Percentiles rank a stretch among this genome's conserved stretches.
Evolutionary conservation across 1,140 invertebrate genomes (phyloP).

Genomic region (Diabrotica virgifera): DNA sequence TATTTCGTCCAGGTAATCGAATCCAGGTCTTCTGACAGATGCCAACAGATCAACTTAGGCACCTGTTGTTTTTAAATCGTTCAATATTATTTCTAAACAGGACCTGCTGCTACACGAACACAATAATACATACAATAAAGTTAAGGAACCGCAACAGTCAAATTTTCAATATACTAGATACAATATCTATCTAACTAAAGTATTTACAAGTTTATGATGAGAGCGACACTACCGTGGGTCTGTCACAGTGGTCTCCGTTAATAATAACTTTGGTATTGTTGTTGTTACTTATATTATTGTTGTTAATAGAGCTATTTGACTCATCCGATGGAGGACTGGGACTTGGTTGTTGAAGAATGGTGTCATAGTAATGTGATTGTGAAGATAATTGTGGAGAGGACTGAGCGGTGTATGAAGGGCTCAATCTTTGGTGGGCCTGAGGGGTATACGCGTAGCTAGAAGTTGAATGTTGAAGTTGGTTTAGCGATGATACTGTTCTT

Average conservation of each 20-base stretch:
- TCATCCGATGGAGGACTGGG: conserved; percentile 40
- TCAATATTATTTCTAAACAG: too few species aligned
- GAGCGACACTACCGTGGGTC: conserved; percentile 48
- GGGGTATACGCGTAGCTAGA: conserved; percentile 33
- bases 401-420: conserved; percentile 38
- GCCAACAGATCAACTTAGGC: too few species aligned
- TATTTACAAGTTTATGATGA: conserved; percentile 28
- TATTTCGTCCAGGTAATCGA: too few species aligned
- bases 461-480: conserved; percentile 31
- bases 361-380: conserved; percentile 35
- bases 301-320: conserved; percentile 38
- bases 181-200: too few species aligned
- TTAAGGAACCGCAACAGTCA: too few species aligned
- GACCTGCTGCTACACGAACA: too few species aligned
- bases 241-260: conserved; percentile 36
- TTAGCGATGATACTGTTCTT: conserved; percentile 32
- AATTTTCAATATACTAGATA: too few species aligned
- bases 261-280: conserved; percentile 44
- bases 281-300: conserved; percentile 43
- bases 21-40: too few species aligned
- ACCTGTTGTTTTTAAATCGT: too few species aligned
- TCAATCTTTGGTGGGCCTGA: conserved; percentile 29
- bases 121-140: too few species aligned
- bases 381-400: conserved; percentile 34
- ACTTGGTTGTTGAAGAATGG: conserved; percentile 32